phyloP scores from a whole-genome alignment of 1,140 invertebrate genomes.

The Drosophila sproati region DNA sequence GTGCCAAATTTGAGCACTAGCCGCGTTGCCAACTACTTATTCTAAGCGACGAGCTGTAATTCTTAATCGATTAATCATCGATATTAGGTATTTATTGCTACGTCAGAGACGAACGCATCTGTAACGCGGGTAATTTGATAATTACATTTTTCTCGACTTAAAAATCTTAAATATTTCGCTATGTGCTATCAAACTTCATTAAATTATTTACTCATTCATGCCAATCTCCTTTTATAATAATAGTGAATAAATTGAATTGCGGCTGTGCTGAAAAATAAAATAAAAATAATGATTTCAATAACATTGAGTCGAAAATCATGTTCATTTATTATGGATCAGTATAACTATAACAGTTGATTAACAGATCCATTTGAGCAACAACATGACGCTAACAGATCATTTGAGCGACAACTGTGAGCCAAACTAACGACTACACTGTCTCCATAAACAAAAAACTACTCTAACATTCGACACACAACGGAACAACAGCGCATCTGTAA shows the following conservation, averaged over 20 bases:
- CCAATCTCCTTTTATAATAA: too few relatives aligned
- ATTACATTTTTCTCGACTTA: too few relatives aligned
- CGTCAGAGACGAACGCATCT: neutral
- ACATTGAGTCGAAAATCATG: neutral
- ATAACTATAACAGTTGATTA: neutral
- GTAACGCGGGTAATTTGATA: neutral
- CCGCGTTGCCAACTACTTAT: slow-evolving; percentile 34
- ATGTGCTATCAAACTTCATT: too few relatives aligned
- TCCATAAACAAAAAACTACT: neutral
- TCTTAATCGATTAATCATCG: too few relatives aligned
- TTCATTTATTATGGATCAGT: slow-evolving; percentile 7
- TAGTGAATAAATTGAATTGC: too few relatives aligned
- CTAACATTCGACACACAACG: slow-evolving; percentile 2
- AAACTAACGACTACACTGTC: slow-evolving; percentile 1
- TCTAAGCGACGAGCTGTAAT: too few relatives aligned
- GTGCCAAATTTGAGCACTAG: neutral
- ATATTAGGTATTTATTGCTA: too few relatives aligned
- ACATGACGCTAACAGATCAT: slow-evolving; percentile 6
- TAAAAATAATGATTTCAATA: neutral
- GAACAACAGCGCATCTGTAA: slow-evolving; percentile 9
- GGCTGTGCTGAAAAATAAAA: too few relatives aligned
- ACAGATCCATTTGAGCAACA: slow-evolving; percentile 14
- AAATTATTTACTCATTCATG: too few relatives aligned
- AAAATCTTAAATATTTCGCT: too few relatives aligned
- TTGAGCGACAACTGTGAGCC: slow-evolving; percentile 13